phyloP scores from a whole-genome alignment of 2,888 invertebrate species.

The Agrenia bidenticulata region DNA sequence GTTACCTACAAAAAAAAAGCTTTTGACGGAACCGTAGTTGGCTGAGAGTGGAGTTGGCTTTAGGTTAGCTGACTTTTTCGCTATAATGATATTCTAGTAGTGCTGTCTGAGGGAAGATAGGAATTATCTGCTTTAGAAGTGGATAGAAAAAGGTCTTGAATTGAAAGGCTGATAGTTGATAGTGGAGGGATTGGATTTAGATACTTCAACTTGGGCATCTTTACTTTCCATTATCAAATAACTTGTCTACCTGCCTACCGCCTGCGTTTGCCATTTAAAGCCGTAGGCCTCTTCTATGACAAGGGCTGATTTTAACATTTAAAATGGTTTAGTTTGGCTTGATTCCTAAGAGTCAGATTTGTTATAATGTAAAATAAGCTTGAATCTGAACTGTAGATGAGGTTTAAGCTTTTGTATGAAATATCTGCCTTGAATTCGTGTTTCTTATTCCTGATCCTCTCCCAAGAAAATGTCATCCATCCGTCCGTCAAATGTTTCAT shows the following conservation, averaged over 20 bases:
- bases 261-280: slow-evolving; percentile 8
- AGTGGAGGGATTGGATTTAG: neutral
- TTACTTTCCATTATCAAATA: neutral
- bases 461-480: no score
- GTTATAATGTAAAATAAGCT: neutral
- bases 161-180: neutral
- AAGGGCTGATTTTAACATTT: neutral
- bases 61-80: no score
- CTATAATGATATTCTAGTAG: no score
- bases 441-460: no score
- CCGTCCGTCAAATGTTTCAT: no score
- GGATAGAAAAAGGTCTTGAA: slow-evolving; percentile 5
- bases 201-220: slow-evolving; percentile 3
- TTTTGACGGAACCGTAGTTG: no score
- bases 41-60: no score
- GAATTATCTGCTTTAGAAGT: neutral
- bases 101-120: no score
- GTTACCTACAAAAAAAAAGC: no score
- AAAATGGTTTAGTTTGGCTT: neutral
- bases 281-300: slow-evolving; percentile 4
- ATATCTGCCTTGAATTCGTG: no score
- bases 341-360: neutral
- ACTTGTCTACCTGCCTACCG: neutral
- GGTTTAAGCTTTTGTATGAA: no score
- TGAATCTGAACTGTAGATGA: no score